Conservation (phyloP, 2,113 vertebrate genomes). For the Eurypyga helias region DNA sequence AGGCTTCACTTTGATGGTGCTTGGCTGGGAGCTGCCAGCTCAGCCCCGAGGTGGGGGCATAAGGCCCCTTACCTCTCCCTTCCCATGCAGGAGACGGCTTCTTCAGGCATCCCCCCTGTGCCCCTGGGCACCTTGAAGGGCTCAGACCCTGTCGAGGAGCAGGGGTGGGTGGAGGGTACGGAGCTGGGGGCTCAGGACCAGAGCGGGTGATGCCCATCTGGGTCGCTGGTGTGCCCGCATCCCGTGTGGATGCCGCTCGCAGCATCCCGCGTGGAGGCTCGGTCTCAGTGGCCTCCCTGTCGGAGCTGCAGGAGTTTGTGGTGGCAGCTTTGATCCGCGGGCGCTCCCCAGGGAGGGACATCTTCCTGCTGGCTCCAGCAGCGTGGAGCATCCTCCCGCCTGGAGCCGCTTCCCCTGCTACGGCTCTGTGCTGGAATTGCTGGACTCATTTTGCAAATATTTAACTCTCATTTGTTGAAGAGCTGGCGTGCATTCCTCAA, state of each 20-base stretch:
- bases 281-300: neutral
- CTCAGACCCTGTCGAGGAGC: neutral
- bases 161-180: rapidly evolving
- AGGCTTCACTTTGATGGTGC: neutral
- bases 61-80: neutral
- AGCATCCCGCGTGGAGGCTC: neutral
- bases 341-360: neutral
- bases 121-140: neutral
- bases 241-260: rapidly evolving
- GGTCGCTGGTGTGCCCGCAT: rapidly evolving
- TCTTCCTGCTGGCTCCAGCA: rapidly evolving
- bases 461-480: neutral
- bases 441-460: neutral
- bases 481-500: neutral
- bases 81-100: neutral
- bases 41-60: rapidly evolving
- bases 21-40: neutral
- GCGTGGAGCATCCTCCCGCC: neutral
- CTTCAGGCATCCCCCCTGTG: rapidly evolving
- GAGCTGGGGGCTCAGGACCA: neutral
- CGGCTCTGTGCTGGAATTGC: neutral
- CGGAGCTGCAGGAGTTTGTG: slow-evolving; percentile 35
- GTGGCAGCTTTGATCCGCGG: neutral
- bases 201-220: rapidly evolving
- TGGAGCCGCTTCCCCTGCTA: neutral